Base-by-base conservation (phyloP, 2,888 invertebrate genomes). In the Panopea generosa region DNA sequence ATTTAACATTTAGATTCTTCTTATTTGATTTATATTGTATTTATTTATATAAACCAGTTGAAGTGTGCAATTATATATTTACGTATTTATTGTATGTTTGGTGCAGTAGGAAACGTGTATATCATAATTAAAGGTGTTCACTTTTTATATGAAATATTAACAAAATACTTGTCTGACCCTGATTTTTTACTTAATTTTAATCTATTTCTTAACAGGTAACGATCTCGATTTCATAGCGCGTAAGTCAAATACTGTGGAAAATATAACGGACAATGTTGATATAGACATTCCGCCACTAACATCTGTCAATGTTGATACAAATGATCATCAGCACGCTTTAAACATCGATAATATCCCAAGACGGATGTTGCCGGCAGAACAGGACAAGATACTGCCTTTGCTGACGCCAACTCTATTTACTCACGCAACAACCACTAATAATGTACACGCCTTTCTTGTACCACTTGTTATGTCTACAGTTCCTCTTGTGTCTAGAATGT, bases 211-310 rank as follows among this genome's bases (percentile, higher is more conserved):
- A 76, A 29, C 72, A 80, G 80, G 66, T 53, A 62, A 70, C 9
- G 70, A 80, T 20, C 49, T 73, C 4, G 80, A 80, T 33, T 80
- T 77, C 52, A 80, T 80, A 20, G 38, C 70, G 38, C 76, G 80
- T 80, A 77, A 80, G 80, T 69, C 74, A 33, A 16, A 24, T 33
- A 33, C 4, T 33, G 33, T 33, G 33, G 33, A 33, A 33, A 33
- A 33, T 33, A 33, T 33, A 33, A 33, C 33, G 6, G 33, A 33
- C 33, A 7, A 4, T 4, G 11, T 33, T 7, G 6, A 7, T 7
- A 33, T 33, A 33, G 33, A 33, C 33, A 33, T 33, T 33, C 33
- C 4, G 6, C 4, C 4, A 33, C 33, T 33, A 33, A 33, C 33
- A 33, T 9, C 4, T 55, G 2, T 33, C 55, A 29, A 3, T n/a